Evolutionary conservation across 2,888 invertebrate genomes (phyloP).

Genomic region (Desoria tigrina): DNA sequence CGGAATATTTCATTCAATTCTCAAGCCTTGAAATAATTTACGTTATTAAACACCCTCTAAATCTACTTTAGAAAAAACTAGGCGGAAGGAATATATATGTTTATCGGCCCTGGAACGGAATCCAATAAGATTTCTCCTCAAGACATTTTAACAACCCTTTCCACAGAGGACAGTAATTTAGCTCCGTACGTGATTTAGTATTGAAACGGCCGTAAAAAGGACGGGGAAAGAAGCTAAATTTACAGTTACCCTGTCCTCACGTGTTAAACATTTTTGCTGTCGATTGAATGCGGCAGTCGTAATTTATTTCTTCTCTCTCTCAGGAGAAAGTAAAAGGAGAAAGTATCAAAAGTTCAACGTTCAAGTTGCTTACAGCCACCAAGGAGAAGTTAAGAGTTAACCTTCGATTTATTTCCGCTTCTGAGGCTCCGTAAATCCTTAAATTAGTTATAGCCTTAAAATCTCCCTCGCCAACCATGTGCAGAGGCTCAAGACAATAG

Average conservation of each 20-base stretch:
- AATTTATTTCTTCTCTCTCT: constrained; percentile 7
- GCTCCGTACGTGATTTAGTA: constrained; percentile 7
- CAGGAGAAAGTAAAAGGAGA: not conserved
- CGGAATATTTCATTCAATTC: too few relatives aligned
- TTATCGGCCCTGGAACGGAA: not conserved
- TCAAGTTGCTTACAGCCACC: not conserved
- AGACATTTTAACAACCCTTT: constrained; percentile 2
- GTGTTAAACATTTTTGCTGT: constrained; percentile 12
- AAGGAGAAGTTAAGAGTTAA: too few relatives aligned
- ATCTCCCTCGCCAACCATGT: not conserved
- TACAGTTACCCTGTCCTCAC: not conserved
- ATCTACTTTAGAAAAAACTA: too few relatives aligned
- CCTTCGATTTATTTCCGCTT: constrained; percentile 6
- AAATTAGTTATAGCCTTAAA: not conserved
- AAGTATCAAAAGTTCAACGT: not conserved
- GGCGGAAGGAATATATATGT: too few relatives aligned
- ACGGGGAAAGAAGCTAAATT: not conserved
- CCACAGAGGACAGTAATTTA: not conserved
- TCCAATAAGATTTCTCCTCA: not conserved
- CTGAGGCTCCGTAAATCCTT: not conserved
- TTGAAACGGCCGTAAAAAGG: not conserved
- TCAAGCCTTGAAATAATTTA: too few relatives aligned
- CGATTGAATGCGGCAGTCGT: constrained; percentile 5
- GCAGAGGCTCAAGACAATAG: not conserved
- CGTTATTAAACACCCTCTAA: too few relatives aligned